Evolutionary conservation across 2,113 vertebrate genomes (phyloP).

Genomic region (Australoheros scitulus): DNA sequence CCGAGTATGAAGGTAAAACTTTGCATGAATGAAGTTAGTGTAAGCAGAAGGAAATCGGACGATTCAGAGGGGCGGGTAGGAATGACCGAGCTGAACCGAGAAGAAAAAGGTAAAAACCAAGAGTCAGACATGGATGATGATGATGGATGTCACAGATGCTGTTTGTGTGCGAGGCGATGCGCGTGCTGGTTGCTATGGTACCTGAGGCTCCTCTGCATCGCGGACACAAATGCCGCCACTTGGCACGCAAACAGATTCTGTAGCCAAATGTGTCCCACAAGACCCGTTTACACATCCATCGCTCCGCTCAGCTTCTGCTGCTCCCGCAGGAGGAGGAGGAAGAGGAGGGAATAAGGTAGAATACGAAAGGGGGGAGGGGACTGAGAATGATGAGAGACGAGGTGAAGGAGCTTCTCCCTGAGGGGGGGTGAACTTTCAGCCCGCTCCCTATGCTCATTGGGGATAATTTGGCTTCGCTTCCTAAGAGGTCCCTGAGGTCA

Average conservation of each 20-base stretch:
- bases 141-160: too few relatives aligned
- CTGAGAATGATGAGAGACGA: not conserved
- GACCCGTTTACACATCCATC: conserved; percentile 7
- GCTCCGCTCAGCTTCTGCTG: conserved; percentile 29
- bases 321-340: conserved; percentile 4
- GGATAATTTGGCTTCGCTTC: not conserved
- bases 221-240: conserved; percentile 15
- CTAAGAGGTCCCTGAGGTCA: conserved; percentile 10
- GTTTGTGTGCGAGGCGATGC: not conserved
- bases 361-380: not conserved
- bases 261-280: conserved; percentile 30
- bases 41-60: too few relatives aligned
- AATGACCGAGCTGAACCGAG: too few relatives aligned
- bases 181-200: conserved; percentile 30
- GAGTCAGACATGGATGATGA: too few relatives aligned
- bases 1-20: too few relatives aligned
- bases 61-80: too few relatives aligned
- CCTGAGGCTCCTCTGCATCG: conserved; percentile 23
- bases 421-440: conserved; percentile 34
- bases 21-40: too few relatives aligned
- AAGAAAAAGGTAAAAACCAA: too few relatives aligned
- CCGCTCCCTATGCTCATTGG: conserved; percentile 37
- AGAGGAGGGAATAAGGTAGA: not conserved
- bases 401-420: conserved; percentile 22
- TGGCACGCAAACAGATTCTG: conserved; percentile 19